These are phyloP conservation scores for Platyscapa corneri DNA, from an alignment of 1,140 invertebrate species.

Conservation along the genomic window DNA sequence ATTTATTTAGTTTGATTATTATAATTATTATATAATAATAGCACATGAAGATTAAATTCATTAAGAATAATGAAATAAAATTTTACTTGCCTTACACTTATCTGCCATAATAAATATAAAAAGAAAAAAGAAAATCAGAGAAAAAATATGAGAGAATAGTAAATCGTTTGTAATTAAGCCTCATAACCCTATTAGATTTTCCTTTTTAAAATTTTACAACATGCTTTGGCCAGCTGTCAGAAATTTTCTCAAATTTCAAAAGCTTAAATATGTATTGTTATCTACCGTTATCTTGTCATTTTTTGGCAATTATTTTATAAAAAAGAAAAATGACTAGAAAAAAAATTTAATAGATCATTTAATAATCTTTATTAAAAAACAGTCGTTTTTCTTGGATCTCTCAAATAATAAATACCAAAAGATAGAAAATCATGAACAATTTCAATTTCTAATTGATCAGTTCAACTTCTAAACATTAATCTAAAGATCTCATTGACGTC, in stretches of 20 bases:
- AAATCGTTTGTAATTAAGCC: constrained; percentile 56
- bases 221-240: neutral
- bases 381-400: neutral
- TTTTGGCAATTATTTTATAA: neutral
- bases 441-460: too few relatives aligned
- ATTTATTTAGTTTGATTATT: too few relatives aligned
- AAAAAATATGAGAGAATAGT: constrained; percentile 58
- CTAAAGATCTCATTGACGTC: neutral
- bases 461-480: neutral
- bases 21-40: too few relatives aligned
- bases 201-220: constrained; percentile 13
- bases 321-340: neutral
- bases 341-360: neutral
- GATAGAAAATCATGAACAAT: neutral
- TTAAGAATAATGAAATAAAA: neutral
- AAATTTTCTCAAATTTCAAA: constrained; percentile 3
- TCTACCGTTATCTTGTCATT: constrained; percentile 15
- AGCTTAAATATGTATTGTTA: neutral
- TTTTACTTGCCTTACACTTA: constrained; percentile 64
- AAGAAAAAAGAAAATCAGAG: constrained; percentile 54
- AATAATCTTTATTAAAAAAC: neutral
- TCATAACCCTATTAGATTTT: constrained; percentile 60
- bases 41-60: too few relatives aligned
- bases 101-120: constrained; percentile 60
- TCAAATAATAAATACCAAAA: neutral